Percentiles rank a stretch among this genome's conserved stretches.
Conservation (phyloP, 2,888 invertebrate species). For the Heliconius hortense region DNA sequence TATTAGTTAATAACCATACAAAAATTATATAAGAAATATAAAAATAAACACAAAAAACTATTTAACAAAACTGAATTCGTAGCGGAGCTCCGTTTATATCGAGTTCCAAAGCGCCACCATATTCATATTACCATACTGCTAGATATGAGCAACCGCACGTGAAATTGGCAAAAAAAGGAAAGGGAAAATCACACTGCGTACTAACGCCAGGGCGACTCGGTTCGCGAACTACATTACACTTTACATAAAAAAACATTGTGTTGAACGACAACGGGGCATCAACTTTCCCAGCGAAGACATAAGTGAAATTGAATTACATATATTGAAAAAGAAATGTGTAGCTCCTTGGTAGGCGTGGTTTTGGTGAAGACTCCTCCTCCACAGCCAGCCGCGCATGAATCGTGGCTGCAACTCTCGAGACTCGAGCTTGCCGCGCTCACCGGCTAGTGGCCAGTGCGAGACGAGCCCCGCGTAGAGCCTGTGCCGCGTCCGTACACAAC, state of each 20-base stretch:
- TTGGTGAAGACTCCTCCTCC: slow-evolving; percentile 75
- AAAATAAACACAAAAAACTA: slow-evolving; percentile 28
- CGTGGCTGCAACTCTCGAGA: slow-evolving; percentile 61
- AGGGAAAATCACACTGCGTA: slow-evolving; percentile 68
- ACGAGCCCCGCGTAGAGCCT: slow-evolving; percentile 55
- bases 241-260: slow-evolving; percentile 82
- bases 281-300: slow-evolving; percentile 82
- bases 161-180: slow-evolving; percentile 69
- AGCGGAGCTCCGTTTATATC: slow-evolving; percentile 34
- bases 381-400: slow-evolving; percentile 74
- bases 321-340: slow-evolving; percentile 83
- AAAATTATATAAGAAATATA: background rate
- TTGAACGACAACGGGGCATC: slow-evolving; percentile 82
- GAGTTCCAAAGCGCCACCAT: slow-evolving; percentile 36
- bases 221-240: slow-evolving; percentile 81
- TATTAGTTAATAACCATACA: background rate
- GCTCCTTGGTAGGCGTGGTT: slow-evolving; percentile 81
- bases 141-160: slow-evolving; percentile 73
- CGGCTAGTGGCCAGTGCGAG: slow-evolving; percentile 60
- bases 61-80: slow-evolving; percentile 29
- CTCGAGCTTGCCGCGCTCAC: slow-evolving; percentile 58
- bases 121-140: slow-evolving; percentile 49
- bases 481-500: slow-evolving; percentile 60
- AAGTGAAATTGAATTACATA: slow-evolving; percentile 83
- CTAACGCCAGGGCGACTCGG: slow-evolving; percentile 72